Base-by-base conservation (phyloP, 2,888 invertebrate species). In the Netelia fuscicornis region DNA sequence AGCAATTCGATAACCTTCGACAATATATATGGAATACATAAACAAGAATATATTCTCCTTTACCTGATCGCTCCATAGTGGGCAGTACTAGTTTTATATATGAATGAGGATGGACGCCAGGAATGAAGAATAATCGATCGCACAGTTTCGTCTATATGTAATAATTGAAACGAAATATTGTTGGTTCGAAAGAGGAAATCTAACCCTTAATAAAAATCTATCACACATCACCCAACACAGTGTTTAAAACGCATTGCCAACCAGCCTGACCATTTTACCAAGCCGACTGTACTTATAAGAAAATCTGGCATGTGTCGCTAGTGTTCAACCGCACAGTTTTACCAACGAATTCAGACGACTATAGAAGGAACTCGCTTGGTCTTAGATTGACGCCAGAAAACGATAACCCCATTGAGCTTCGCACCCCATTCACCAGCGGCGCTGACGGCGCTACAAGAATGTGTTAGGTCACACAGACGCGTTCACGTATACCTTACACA, bases 131-230 rank as follows among this genome's bases (percentile, higher is more conserved):
- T 17, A 54, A 62, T 10, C 54, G 23, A 48, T 17, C 5, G 10
- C 30, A 0, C 6, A 2, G 48, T 23, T n/a, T 58, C 37, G 25
- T 58, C 67, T 67, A 58, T 48, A 11, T 10, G 25, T 13, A 67
- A 81, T 25, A 60, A 68, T 68, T 68, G 74, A 81, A 20, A 58
- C 56, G 37, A 62, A 81, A 75, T 70, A 74, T 67, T 65, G 68
- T 30, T 74, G 64, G 20, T 56, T 44, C 56, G 37, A 42, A 64
- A 68, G 11, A 8, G 30, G 30, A 67, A 74, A 71, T 20, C 30
- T 81, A 83, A 83, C 79, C 70, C 60, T 67, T 60, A 65, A 13
- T 48, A 13, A 48, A 48, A 11, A 48, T 13, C 48, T 83, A 42
- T 77, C 68, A 23, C 54, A 37, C 78, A 76, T 62, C 78, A 65